Evolutionary conservation across 1,140 invertebrate genomes (phyloP).

Genomic region (Drosophila burlai): DNA sequence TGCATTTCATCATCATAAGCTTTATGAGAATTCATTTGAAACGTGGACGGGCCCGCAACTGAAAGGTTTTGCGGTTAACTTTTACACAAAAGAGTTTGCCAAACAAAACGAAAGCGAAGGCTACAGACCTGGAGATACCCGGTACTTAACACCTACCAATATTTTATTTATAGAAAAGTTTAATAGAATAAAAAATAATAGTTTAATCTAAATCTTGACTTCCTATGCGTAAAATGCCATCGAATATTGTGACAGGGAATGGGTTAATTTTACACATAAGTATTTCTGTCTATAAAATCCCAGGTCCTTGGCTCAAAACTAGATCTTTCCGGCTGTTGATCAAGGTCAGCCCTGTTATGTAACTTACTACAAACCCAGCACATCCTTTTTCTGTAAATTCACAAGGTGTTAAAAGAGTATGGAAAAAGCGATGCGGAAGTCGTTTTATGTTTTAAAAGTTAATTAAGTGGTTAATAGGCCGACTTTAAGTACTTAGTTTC

Average conservation of each 20-base stretch:
- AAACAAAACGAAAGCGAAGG: neutral
- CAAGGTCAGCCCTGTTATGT: neutral
- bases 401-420: neutral
- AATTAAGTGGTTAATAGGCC: constrained; percentile 60
- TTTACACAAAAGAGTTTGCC: constrained; percentile 25
- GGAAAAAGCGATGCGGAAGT: constrained; percentile 21
- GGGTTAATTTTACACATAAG: neutral
- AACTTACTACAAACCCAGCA: neutral
- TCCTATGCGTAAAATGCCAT: too few species aligned
- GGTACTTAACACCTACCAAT: neutral
- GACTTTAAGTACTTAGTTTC: constrained; percentile 46
- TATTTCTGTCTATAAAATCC: neutral
- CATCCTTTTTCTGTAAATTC: neutral
- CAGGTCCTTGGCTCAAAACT: too few species aligned
- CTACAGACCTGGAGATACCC: neutral
- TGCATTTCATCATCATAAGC: constrained; percentile 40
- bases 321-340: neutral
- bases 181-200: too few species aligned
- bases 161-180: too few species aligned
- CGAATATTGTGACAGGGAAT: neutral
- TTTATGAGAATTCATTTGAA: constrained; percentile 45
- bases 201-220: neutral
- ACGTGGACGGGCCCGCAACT: constrained; percentile 1
- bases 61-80: constrained; percentile 35
- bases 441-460: constrained; percentile 41